These are phyloP conservation scores for Adelosebastes latens DNA, from an alignment of 2,797 vertebrate species.

Conservation along the genomic window DNA sequence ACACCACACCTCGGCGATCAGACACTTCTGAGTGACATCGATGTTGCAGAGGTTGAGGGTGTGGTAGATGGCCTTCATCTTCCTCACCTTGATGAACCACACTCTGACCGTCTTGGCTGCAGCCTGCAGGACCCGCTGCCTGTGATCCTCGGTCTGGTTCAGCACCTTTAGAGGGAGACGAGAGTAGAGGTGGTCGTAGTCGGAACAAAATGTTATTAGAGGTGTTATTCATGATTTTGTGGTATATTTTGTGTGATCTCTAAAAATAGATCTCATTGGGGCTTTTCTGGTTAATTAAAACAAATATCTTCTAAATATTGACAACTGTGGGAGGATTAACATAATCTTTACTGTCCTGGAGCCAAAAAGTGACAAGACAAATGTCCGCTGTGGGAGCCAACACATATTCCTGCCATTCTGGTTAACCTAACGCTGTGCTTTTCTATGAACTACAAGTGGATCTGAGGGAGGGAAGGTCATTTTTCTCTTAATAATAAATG, in stretches of 20 bases:
- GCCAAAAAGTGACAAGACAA: not conserved
- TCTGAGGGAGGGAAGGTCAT: not conserved
- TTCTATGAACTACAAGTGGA: not conserved
- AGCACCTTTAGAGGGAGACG: conserved; percentile 85
- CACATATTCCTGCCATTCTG: not conserved
- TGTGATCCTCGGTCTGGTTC: conserved; percentile 98
- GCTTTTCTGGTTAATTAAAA: not conserved
- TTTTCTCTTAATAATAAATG: not conserved
- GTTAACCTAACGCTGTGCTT: not conserved
- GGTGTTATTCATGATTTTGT: not conserved
- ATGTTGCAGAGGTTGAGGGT: conserved; percentile 99
- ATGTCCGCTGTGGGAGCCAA: not conserved
- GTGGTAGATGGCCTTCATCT: conserved; percentile 99
- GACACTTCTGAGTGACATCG: conserved; percentile 98
- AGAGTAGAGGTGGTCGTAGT: not conserved
- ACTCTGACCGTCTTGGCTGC: conserved; percentile 94
- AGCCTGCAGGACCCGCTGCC: conserved; percentile 95
- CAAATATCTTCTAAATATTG: not conserved
- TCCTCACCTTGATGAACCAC: conserved; percentile 99
- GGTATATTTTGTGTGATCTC: not conserved
- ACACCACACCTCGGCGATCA: conserved; percentile 99
- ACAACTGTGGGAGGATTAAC: not conserved
- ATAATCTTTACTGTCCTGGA: not conserved
- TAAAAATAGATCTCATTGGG: not conserved
- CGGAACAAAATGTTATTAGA: not conserved